Base-by-base conservation (phyloP, 2,888 invertebrate genomes). In the Polymixis flavicincta region DNA sequence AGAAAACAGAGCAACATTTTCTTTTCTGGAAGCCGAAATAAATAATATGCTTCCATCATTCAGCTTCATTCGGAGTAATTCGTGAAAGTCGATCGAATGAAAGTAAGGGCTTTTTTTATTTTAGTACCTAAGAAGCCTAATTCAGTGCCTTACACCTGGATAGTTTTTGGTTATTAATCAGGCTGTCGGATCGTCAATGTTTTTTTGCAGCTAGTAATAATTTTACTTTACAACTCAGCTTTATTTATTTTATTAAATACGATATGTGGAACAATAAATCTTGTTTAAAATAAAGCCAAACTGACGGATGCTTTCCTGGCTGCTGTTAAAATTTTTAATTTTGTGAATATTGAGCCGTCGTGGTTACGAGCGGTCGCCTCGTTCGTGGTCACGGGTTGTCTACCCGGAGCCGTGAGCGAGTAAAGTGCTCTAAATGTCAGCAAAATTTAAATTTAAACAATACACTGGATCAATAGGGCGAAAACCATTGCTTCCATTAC, bases 321-420 rank as follows among this genome's bases (percentile, higher is more conserved):
- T 48, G 28, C 57, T 67, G 69, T 73, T 71, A 48, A 76, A 72
- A 78, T 83, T 83, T 77, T 77, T 37, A 83, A 83, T 77, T 77
- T 85, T 77, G 74, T 65, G 71, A 78, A 80, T 80, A 85, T 85
- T 76, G 86, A 78, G 67, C 80, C 48, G 22, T 32, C 69, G 65
- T 67, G 80, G 77, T 85, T 71, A 55, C 71, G 73, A 74, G 80
- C 66, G 65, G 74, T 80, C 57, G 64, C 74, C 72, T 74, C 80
- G 69, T 74, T 74, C 80, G 86, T 78, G 86, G 86, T 85, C 63
- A 80, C 63, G 83, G 85, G 66, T 66, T 85, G 71, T 76, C 83
- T 75, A 74, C 75, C 74, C 65, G 69, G 59, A 74, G 77, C 77
- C 45, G 69, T 48, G 85, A 66, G 74, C 74, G 67, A 61, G 73